Evolutionary conservation across 2,113 vertebrate genomes (phyloP).

Genomic region (Notothenia rossii): DNA sequence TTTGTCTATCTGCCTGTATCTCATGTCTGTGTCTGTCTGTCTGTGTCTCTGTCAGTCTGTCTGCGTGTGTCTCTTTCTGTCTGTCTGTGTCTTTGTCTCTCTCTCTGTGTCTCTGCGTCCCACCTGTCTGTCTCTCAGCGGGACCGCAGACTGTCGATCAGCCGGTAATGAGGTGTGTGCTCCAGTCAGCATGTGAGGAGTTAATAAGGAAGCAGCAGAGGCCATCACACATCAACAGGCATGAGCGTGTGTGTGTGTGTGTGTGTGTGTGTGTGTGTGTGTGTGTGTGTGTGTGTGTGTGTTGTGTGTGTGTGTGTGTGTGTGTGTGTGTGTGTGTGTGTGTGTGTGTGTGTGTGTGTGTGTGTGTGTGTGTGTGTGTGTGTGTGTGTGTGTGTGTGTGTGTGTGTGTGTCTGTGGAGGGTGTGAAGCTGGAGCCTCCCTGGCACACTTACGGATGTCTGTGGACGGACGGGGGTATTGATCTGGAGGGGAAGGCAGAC

Average conservation of each 20-base stretch:
- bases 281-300: too few relatives aligned
- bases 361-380: constrained; percentile 46
- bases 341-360: too few relatives aligned
- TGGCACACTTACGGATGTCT: constrained; percentile 76
- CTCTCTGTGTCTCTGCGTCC: constrained; percentile 28
- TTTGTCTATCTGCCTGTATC: too few relatives aligned
- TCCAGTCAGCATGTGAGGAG: constrained; percentile 82
- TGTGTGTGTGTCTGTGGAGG: constrained; percentile 40
- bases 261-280: constrained; percentile 36
- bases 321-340: too few relatives aligned
- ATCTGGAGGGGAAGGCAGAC: constrained; percentile 79
- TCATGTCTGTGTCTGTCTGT: too few relatives aligned
- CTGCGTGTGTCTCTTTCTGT: constrained; percentile 58
- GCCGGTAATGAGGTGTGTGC: constrained; percentile 79
- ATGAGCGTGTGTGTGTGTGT: constrained; percentile 40
- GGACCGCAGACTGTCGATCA: constrained; percentile 71
- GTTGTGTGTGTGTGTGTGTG: too few relatives aligned
- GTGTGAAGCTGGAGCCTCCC: constrained; percentile 61
- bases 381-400: constrained; percentile 39
- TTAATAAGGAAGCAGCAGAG: constrained; percentile 84
- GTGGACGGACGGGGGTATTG: constrained; percentile 76
- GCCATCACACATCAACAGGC: constrained; percentile 81
- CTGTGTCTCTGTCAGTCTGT: constrained; percentile 19
- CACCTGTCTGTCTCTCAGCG: constrained; percentile 57
- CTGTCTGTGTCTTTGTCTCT: constrained; percentile 45